These are phyloP conservation scores for Clepsis dumicolana DNA, from an alignment of 2,888 invertebrate species.

Conservation along the genomic window DNA sequence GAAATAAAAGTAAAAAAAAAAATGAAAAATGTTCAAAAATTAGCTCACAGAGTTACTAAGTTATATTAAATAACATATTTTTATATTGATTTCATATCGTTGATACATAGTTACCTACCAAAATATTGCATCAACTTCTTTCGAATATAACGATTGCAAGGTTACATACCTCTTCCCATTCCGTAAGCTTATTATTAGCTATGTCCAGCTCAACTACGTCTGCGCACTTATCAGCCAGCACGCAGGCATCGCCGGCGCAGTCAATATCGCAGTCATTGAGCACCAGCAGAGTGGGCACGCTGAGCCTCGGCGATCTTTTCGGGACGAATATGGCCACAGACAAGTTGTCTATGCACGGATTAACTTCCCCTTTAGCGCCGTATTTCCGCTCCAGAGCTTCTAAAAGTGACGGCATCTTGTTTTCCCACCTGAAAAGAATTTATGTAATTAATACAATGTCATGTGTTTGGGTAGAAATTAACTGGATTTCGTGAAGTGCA, in stretches of 20 bases:
- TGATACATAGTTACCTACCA: not conserved
- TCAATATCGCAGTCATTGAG: conserved; percentile 97
- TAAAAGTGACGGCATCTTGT: conserved; percentile 93
- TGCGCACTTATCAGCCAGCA: conserved; percentile 93
- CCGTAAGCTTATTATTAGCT: conserved; percentile 95
- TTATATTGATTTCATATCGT: too few species aligned
- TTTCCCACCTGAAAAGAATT: conserved; percentile 57
- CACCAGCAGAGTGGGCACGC: conserved; percentile 93
- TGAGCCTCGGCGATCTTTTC: conserved; percentile 91
- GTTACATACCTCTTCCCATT: conserved; percentile 93
- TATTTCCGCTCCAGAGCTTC: conserved; percentile 97
- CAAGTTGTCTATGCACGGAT: conserved; percentile 87
- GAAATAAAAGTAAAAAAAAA: too few species aligned
- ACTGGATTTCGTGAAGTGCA: conserved; percentile 18
- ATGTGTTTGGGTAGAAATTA: conserved; percentile 1
- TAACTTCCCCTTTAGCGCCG: conserved; percentile 88
- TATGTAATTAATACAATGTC: conserved; percentile 41
- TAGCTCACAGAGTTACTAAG: too few species aligned
- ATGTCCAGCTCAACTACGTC: conserved; percentile 97
- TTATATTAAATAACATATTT: too few species aligned
- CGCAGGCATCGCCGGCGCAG: conserved; percentile 93
- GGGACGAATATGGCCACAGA: conserved; percentile 95
- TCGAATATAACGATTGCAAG: not conserved
- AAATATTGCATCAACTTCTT: not conserved
- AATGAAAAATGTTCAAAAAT: too few species aligned